Evolutionary conservation across 2,888 invertebrate species (phyloP), one percentile per base, ranked within the genome.

Genomic region (Diploptera punctata): DNA sequence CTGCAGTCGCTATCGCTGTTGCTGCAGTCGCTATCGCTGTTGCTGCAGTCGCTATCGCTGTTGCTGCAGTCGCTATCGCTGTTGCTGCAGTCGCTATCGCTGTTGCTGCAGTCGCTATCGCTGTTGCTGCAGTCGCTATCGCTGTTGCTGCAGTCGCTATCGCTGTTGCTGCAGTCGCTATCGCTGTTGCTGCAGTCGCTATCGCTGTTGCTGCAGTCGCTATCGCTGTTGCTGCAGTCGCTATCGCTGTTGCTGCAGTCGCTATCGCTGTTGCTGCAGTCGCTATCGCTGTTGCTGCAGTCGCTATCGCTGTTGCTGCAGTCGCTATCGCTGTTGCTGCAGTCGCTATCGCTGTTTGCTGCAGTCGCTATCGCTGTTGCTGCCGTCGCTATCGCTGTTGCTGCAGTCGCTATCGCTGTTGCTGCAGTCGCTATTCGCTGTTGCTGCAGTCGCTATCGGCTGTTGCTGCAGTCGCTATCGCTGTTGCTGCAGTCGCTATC

Each of bases 331-430:
- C n/a, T n/a, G 49, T n/a, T 49, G 49, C n/a, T n/a, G 49, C 49
- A 5, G 49, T 49, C 19, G 49, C 19, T 49, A n/a, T 18, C 49
- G 49, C 49, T 49, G 49, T n/a, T 18, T 18, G 49, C n/a, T n/a
- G 49, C 19, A 13, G 49, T 18, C 49, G 49, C 19, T 49, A n/a
- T 19, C 61, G 61, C 61, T 31, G 61, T 19, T 24, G 61, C 26
- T 60, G 61, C n/a, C n/a, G n/a, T 31, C 26, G 61, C 61, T 24
- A 24, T 24, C n/a, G 61, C n/a, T n/a, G 61, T n/a, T 49, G 49
- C n/a, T n/a, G 49, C 49, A 5, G 49, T 49, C 19, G 49, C 49
- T 18, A n/a, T 5, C 61, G 61, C 26, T 31, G 61, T 31, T n/a
- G 61, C 61, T 24, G 61, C n/a, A 7, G 61, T n/a, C n/a, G n/a